Conservation (phyloP, 1,140 invertebrate genomes). For the Pogonognathellus flavescens region DNA sequence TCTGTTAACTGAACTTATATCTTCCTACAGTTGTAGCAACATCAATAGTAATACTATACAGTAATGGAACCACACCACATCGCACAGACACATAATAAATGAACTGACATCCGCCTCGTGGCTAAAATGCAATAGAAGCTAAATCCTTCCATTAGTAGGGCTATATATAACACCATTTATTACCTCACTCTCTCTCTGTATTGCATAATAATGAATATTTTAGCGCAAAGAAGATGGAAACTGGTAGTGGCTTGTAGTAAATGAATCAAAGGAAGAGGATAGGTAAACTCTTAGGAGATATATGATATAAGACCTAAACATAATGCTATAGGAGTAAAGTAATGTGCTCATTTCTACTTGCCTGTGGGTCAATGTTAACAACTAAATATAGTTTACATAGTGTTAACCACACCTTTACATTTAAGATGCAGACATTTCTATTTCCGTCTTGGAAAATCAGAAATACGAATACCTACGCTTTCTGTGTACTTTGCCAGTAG, state of each 20-base stretch:
- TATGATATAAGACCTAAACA: not conserved
- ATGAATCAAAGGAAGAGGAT: not conserved
- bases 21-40: too few species aligned
- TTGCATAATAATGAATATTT: too few species aligned
- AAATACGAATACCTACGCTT: too few species aligned
- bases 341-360: not conserved
- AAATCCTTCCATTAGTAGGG: not conserved
- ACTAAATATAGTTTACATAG: not conserved
- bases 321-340: not conserved
- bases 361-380: constrained; percentile 21
- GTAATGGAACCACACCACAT: too few species aligned
- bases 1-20: too few species aligned
- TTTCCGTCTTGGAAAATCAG: not conserved
- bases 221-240: not conserved
- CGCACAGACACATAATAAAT: not conserved
- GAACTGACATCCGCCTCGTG: constrained; percentile 30
- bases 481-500: too few species aligned
- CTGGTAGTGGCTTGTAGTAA: not conserved
- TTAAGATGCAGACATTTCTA: constrained; percentile 14
- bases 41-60: not conserved
- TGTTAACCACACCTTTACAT: not conserved
- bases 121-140: constrained; percentile 11
- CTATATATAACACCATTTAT: too few species aligned
- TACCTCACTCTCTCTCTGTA: too few species aligned
- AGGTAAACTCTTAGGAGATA: not conserved